These are phyloP conservation scores for Venturia canescens DNA, from an alignment of 1,140 invertebrate genomes.

Conservation along the genomic window DNA sequence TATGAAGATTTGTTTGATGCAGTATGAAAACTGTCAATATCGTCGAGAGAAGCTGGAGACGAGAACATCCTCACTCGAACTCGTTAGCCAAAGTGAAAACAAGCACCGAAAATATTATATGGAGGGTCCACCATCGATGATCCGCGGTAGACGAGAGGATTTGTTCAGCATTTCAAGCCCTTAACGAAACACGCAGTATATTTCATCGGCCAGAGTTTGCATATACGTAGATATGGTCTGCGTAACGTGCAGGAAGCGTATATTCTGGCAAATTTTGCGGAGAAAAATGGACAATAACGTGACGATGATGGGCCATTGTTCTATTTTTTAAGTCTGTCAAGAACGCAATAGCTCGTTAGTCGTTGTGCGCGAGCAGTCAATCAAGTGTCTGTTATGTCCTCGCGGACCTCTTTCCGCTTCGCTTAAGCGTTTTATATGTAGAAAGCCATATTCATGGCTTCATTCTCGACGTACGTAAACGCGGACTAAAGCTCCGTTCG, in stretches of 20 bases:
- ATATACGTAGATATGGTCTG: not conserved
- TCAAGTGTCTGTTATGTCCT: slow-evolving; percentile 35
- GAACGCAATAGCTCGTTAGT: slow-evolving; percentile 42
- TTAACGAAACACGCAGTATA: slow-evolving; percentile 28
- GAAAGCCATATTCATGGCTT: not conserved
- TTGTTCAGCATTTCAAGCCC: slow-evolving; percentile 13
- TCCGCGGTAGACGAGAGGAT: slow-evolving; percentile 15
- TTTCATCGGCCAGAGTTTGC: not conserved
- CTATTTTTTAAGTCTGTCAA: slow-evolving; percentile 42
- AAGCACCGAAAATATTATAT: slow-evolving; percentile 2
- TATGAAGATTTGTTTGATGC: too few relatives aligned
- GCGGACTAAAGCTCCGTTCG: slow-evolving; percentile 22
- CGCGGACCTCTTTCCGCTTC: slow-evolving; percentile 1
- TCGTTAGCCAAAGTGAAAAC: slow-evolving; percentile 17
- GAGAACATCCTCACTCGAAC: slow-evolving; percentile 15
- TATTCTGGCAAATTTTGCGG: not conserved
- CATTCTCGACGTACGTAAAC: slow-evolving; percentile 9
- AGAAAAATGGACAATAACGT: not conserved
- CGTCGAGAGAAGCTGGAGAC: not conserved
- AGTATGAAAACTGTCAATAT: slow-evolving; percentile 3
- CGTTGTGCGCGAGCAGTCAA: slow-evolving; percentile 39
- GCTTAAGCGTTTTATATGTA: not conserved
- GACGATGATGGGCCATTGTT: slow-evolving; percentile 37
- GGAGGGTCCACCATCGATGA: slow-evolving; percentile 17
- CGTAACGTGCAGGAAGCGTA: not conserved